These are phyloP conservation scores for Vespertilio murinus DNA, from an alignment of 2,797 vertebrate species.

Conservation along the genomic window DNA sequence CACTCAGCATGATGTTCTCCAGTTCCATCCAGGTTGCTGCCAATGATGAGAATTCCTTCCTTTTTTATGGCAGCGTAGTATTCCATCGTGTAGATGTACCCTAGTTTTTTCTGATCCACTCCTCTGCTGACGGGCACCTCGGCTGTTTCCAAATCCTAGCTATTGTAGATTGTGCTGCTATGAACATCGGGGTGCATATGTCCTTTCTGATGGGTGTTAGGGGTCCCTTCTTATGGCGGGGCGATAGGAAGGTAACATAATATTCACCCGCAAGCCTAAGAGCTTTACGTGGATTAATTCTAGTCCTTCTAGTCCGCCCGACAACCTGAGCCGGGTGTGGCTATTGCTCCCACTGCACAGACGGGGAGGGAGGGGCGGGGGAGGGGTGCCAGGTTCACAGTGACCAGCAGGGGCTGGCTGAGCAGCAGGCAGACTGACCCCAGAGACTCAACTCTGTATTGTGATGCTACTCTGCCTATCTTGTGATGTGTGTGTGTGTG, in stretches of 20 bases:
- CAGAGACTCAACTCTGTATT: not conserved
- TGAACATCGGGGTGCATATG: too few species aligned
- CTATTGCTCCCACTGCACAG: not conserved
- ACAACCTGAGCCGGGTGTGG: not conserved
- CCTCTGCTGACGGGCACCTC: too few species aligned
- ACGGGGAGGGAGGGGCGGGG: not conserved
- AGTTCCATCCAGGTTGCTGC: too few species aligned
- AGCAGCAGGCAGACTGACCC: not conserved
- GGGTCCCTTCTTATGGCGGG: too few species aligned
- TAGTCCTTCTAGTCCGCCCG: fast-evolving
- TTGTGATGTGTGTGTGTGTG: not conserved
- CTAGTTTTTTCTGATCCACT: too few species aligned
- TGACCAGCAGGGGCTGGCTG: not conserved
- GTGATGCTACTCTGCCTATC: fast-evolving
- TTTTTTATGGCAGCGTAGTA: too few species aligned
- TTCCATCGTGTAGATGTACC: too few species aligned
- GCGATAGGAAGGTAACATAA: fast-evolving
- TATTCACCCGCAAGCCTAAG: not conserved
- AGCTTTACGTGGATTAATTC: not conserved
- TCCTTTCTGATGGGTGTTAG: too few species aligned
- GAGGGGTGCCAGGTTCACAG: not conserved
- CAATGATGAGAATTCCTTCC: too few species aligned
- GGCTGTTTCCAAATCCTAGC: too few species aligned
- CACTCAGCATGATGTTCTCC: too few species aligned
- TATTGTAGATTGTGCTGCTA: too few species aligned